Percentiles rank a stretch among this genome's conserved stretches.
These are phyloP conservation scores for Propithecus coquereli DNA, from an alignment of 2,113 vertebrate genomes.

Conservation along the genomic window DNA sequence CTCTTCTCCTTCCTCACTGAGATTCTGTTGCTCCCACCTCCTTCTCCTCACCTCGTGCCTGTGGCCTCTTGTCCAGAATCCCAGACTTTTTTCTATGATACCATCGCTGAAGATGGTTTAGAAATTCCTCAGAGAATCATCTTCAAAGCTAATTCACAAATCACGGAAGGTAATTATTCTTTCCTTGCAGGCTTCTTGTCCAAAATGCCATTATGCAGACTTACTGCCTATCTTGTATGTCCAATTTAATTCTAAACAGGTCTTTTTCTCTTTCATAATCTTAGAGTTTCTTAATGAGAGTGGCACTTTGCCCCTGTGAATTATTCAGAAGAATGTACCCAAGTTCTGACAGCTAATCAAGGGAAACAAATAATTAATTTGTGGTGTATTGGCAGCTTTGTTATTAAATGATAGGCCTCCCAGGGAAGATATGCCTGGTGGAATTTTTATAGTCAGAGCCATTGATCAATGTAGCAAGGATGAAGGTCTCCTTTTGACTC, in stretches of 20 bases:
- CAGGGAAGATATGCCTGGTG: neutral
- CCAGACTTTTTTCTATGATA: neutral
- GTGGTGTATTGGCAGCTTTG: neutral
- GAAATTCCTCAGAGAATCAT: neutral
- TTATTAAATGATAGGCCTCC: neutral
- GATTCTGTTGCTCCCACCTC: neutral
- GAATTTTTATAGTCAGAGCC: neutral
- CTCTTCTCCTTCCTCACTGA: neutral
- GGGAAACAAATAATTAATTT: neutral
- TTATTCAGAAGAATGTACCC: neutral
- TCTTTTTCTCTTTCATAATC: constrained; percentile 6
- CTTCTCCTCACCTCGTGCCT: neutral
- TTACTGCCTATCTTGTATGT: neutral
- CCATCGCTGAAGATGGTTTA: neutral
- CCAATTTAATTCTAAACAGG: neutral
- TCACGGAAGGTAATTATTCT: neutral
- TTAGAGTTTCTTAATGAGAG: neutral
- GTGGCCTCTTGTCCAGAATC: neutral
- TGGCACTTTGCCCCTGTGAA: neutral
- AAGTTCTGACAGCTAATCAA: neutral
- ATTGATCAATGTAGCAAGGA: neutral
- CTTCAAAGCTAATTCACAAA: neutral
- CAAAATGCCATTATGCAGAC: neutral
- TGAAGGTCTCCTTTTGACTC: neutral
- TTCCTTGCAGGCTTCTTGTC: neutral